These are phyloP conservation scores for Stegodyphus dumicola DNA, from an alignment of 1,140 invertebrate species.

Conservation along the genomic window DNA sequence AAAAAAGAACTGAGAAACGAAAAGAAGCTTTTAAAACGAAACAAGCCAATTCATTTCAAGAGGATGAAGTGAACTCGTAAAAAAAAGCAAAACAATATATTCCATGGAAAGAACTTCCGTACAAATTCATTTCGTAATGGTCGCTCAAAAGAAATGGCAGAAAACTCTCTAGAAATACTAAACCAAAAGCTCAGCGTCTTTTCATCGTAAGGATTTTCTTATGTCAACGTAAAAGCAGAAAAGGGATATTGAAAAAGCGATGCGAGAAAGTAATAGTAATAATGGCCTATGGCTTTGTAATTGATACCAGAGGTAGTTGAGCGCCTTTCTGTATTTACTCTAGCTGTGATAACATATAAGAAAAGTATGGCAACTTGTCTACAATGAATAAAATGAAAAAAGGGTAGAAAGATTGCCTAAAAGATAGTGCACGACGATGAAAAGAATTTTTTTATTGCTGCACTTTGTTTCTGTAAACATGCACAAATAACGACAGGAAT, in stretches of 20 bases:
- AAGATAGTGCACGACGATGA: no score
- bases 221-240: conserved; percentile 7
- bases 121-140: conserved; percentile 53
- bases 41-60: not conserved
- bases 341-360: conserved; percentile 23
- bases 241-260: conserved; percentile 26
- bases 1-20: not conserved
- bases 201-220: not conserved
- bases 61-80: not conserved
- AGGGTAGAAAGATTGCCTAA: no score
- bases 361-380: conserved; percentile 20
- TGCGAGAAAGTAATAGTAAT: conserved; percentile 48
- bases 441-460: no score
- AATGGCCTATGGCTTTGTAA: conserved; percentile 59
- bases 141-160: not conserved
- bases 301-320: conserved; percentile 38
- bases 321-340: conserved; percentile 37
- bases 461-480: no score
- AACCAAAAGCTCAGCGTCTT: conserved; percentile 7
- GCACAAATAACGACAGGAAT: no score
- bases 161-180: conserved; percentile 36
- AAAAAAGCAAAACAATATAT: not conserved
- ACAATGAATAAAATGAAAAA: not conserved
- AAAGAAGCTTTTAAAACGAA: not conserved
- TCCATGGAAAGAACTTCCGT: not conserved